A percentile compares a stretch with the other conserved stretches of the same genome.
phyloP scores from a whole-genome alignment of 2,888 invertebrate species.

The Archips xylosteana region DNA sequence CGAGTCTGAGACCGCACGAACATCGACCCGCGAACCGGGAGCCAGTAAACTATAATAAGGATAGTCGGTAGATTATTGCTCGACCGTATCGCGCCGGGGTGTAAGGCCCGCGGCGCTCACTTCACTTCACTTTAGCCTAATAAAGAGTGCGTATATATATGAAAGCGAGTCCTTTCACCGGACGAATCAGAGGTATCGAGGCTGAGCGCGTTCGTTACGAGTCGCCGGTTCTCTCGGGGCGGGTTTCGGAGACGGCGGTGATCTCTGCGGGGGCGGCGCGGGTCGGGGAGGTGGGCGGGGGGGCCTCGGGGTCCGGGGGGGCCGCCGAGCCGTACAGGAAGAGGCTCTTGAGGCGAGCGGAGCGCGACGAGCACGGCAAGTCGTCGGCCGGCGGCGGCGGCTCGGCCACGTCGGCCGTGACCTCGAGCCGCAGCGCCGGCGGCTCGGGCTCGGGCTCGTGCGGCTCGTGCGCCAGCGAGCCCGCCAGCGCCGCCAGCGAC shows the following conservation, averaged over 20 bases:
- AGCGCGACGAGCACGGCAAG: slow-evolving; percentile 68
- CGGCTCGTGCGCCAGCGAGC: slow-evolving; percentile 71
- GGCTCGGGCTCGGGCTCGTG: slow-evolving; percentile 49
- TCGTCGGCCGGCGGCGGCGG: slow-evolving; percentile 60
- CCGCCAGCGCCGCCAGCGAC: slow-evolving; percentile 77
- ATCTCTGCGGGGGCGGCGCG: slow-evolving; percentile 47
- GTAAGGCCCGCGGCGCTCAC: slow-evolving; percentile 9
- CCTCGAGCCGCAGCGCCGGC: slow-evolving; percentile 64
- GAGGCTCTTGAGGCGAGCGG: slow-evolving; percentile 67
- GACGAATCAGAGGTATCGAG: neutral
- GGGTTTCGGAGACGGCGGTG: slow-evolving; percentile 44
- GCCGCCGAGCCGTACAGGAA: slow-evolving; percentile 76
- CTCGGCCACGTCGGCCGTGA: slow-evolving; percentile 71
- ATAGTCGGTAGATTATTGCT: slow-evolving; percentile 11
- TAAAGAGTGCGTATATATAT: neutral
- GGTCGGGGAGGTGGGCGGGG: slow-evolving; percentile 60
- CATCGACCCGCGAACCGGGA: neutral
- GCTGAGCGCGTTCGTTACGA: slow-evolving; percentile 49
- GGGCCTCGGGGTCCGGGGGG: slow-evolving; percentile 68
- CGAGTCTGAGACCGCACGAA: neutral
- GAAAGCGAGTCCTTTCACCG: neutral
- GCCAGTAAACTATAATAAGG: neutral
- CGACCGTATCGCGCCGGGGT: slow-evolving; percentile 6
- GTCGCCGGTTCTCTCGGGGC: slow-evolving; percentile 25
- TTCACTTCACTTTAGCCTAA: slow-evolving; percentile 6